phyloP scores from a whole-genome alignment of 2,888 invertebrate genomes.

The Maniola hyperantus region DNA sequence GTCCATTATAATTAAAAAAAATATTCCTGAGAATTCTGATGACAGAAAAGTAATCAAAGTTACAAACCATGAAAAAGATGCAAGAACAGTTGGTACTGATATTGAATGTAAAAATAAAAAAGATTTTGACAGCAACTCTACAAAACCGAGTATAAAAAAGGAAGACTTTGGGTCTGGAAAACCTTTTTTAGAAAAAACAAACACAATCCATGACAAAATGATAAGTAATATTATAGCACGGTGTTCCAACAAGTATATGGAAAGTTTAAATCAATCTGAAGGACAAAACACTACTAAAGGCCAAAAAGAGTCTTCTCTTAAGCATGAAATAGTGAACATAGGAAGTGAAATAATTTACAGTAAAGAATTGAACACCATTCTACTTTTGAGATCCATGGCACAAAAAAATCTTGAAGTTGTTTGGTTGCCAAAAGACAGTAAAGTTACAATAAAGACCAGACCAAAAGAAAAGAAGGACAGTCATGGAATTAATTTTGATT shows the following conservation, averaged over 20 bases:
- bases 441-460: slow-evolving; percentile 54
- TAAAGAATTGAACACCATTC: slow-evolving; percentile 57
- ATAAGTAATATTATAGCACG: slow-evolving; percentile 57
- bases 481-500: slow-evolving; percentile 42
- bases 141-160: slow-evolving; percentile 36
- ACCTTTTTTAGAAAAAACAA: slow-evolving; percentile 35
- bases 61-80: slow-evolving; percentile 21
- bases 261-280: slow-evolving; percentile 45
- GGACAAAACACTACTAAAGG: slow-evolving; percentile 36
- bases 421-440: slow-evolving; percentile 55
- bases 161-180: slow-evolving; percentile 29
- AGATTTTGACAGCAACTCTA: slow-evolving; percentile 57
- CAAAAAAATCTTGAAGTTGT: slow-evolving; percentile 59
- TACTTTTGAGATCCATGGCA: slow-evolving; percentile 64
- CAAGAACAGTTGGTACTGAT: slow-evolving; percentile 23
- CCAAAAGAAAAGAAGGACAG: slow-evolving; percentile 43
- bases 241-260: slow-evolving; percentile 54
- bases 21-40: slow-evolving; percentile 29
- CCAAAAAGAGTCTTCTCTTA: slow-evolving; percentile 52
- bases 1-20: slow-evolving; percentile 45
- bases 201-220: slow-evolving; percentile 45
- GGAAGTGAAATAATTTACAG: slow-evolving; percentile 65
- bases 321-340: slow-evolving; percentile 68
- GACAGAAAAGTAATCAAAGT: slow-evolving; percentile 30
- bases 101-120: slow-evolving; percentile 60